Evolutionary conservation across 2,113 vertebrate species (phyloP).

Genomic region (Boulengeromyrus knoepffleri): DNA sequence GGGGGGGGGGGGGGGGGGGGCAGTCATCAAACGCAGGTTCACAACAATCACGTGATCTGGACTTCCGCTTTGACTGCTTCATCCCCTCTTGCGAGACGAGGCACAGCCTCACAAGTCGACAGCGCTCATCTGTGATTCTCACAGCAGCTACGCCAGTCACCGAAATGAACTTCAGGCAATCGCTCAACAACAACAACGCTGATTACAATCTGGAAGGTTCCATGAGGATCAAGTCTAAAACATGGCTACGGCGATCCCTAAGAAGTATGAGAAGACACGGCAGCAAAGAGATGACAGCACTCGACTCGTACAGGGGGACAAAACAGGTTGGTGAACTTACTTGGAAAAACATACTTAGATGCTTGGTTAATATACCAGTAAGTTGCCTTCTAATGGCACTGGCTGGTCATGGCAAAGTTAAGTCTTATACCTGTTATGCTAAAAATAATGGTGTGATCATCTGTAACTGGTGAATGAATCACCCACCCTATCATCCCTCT

Average conservation of each 20-base stretch:
- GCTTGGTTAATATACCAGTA: background rate
- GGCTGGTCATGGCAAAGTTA: background rate
- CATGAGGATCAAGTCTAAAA: conserved; percentile 34
- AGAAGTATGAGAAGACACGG: conserved; percentile 45
- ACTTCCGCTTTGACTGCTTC: conserved; percentile 28
- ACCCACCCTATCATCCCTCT: background rate
- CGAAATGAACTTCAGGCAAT: conserved; percentile 38
- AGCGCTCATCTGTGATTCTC: conserved; percentile 29
- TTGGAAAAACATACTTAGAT: background rate
- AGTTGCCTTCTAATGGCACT: background rate
- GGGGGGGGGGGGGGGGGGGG: too few relatives aligned
- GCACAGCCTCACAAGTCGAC: conserved; percentile 39
- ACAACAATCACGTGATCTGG: too few relatives aligned
- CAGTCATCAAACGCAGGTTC: too few relatives aligned
- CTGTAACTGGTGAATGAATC: background rate
- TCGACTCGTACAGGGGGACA: conserved; percentile 55
- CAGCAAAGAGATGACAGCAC: conserved; percentile 45
- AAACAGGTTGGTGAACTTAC: conserved; percentile 62
- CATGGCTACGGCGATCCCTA: conserved; percentile 47
- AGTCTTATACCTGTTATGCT: background rate
- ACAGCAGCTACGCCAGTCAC: conserved; percentile 19
- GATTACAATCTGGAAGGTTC: conserved; percentile 45
- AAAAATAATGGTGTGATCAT: background rate
- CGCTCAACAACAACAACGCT: conserved; percentile 38
- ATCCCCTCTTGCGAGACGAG: conserved; percentile 31